phyloP scores from a whole-genome alignment of 2,888 invertebrate species.

The Physocephala rufipes region DNA sequence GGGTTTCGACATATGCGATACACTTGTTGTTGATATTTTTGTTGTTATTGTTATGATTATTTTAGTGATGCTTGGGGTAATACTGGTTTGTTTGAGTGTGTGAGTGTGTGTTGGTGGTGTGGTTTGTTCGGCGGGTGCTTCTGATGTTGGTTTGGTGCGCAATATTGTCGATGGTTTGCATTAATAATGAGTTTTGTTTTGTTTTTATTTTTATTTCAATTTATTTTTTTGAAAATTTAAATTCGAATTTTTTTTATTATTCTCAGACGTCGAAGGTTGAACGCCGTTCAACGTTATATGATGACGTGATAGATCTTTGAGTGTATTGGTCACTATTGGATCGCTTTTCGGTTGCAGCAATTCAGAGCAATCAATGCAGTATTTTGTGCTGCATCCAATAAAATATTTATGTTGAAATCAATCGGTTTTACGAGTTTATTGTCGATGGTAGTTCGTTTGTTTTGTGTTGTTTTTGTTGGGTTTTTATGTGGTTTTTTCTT shows the following conservation, averaged over 20 bases:
- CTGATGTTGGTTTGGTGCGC: slow-evolving; percentile 27
- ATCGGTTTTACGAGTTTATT: too few relatives aligned
- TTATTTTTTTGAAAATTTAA: background rate
- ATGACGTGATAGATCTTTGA: too few relatives aligned
- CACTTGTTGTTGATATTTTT: background rate
- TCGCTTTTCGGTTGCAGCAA: slow-evolving; percentile 25
- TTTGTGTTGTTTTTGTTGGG: background rate
- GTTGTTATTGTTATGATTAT: background rate
- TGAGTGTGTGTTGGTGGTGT: too few relatives aligned
- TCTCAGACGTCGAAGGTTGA: background rate
- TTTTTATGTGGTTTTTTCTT: slow-evolving; percentile 4
- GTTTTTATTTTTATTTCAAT: background rate
- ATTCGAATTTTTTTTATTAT: background rate
- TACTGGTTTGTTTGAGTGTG: too few relatives aligned
- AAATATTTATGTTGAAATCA: slow-evolving; percentile 52
- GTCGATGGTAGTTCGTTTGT: too few relatives aligned
- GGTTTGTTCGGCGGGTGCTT: too few relatives aligned
- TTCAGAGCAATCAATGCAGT: slow-evolving; percentile 26
- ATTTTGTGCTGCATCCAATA: slow-evolving; percentile 49
- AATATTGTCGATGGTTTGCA: slow-evolving; percentile 43
- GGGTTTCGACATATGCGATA: too few relatives aligned
- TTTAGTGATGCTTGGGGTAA: background rate
- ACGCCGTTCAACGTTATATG: too few relatives aligned
- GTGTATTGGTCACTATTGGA: too few relatives aligned
- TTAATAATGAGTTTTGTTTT: slow-evolving; percentile 38